phyloP scores from a whole-genome alignment of 2,797 vertebrate genomes.

The Squalus acanthias region DNA sequence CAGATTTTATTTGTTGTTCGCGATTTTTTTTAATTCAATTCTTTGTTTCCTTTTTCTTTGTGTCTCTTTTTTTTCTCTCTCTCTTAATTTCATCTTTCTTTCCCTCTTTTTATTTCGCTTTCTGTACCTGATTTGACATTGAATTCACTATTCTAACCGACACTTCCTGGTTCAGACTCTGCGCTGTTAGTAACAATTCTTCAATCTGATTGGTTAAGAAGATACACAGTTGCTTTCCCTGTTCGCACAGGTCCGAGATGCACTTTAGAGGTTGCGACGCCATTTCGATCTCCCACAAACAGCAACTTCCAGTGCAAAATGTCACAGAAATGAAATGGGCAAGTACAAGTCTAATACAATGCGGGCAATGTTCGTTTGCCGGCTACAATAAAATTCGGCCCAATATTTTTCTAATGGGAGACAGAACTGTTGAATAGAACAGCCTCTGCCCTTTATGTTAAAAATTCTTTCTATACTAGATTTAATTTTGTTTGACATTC shows the following conservation, averaged over 20 bases:
- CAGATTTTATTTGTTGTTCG: background rate
- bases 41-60: background rate
- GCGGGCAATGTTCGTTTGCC: background rate
- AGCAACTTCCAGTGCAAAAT: background rate
- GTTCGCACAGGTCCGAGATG: background rate
- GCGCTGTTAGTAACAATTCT: background rate
- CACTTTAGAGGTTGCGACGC: background rate
- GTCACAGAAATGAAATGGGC: too few species aligned
- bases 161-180: background rate
- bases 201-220: background rate
- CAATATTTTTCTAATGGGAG: background rate
- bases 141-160: background rate
- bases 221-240: background rate
- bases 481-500: conserved; percentile 13
- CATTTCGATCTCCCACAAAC: background rate
- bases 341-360: background rate
- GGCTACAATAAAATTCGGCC: background rate
- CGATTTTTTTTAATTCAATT: background rate
- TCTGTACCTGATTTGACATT: background rate
- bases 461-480: background rate
- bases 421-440: background rate
- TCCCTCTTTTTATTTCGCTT: background rate
- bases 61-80: background rate
- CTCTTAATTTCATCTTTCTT: background rate
- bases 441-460: background rate